Base-by-base conservation (phyloP, 2,888 invertebrate genomes). In the Cecidostiba fungosa region DNA sequence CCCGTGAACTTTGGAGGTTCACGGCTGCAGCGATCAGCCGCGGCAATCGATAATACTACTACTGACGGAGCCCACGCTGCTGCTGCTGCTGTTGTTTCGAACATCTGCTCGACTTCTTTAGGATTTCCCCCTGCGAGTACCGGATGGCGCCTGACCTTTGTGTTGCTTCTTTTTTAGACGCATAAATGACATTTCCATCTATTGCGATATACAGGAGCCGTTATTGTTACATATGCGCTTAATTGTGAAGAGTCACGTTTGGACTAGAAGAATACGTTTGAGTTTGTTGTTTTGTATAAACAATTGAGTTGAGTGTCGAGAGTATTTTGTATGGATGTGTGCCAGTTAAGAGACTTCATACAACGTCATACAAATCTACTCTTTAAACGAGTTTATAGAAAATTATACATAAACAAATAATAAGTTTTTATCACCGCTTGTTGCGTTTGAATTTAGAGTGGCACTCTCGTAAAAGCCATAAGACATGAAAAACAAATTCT, bases 31-130 rank as follows among this genome's bases (percentile, higher is more conserved):
- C 47, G 85, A 85, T 85, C 79, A 43, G 78, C 19, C 66, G 39
- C 62, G 39, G 16, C 79, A 83, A 86, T 86, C 85, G 83, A 83
- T 86, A 79, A 5, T 19, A 54, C 50, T 54, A 59, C n/a, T 59
- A n/a, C 54, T n/a, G 50, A 54, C n/a, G 32, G 14, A 69, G 43
- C 32, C 69, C 50, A 29, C 32, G 77, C 72, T 29, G 26, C 39
- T 59, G 50, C 50, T 47, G 43, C 54, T 70, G 77, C 83, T 72
- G 59, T 62, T 62, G 62, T 82, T 77, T 19, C 36, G 66, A 82
- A 82, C 85, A 85, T 82, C 79, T 83, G 83, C 76, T 86, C 70
- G 82, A 62, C 47, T 83, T 79, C 47, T 72, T 76, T 82, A 50
- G 59, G 70, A 69, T 70, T 76, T 76, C 73, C 82, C 78, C 54